These are phyloP conservation scores for Venustaconcha ellipsiformis DNA, from an alignment of 1,140 invertebrate genomes.

Conservation along the genomic window DNA sequence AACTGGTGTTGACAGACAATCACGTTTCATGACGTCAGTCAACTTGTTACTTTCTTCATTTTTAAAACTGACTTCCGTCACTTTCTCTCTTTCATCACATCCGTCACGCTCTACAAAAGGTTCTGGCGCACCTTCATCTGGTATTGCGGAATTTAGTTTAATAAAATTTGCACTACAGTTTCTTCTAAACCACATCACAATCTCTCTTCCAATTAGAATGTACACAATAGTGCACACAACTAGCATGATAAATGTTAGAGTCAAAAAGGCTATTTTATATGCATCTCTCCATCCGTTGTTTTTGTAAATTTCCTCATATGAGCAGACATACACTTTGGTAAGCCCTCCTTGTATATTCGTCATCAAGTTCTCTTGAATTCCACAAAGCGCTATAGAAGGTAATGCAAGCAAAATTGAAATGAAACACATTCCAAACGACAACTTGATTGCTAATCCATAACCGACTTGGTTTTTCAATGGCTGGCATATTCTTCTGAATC, in stretches of 20 bases:
- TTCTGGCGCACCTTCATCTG: not conserved
- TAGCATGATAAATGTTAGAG: constrained; percentile 1
- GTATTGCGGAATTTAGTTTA: not conserved
- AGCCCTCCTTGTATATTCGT: constrained; percentile 5
- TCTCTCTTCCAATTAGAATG: not conserved
- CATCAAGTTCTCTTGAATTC: constrained; percentile 1
- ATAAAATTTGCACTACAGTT: constrained; percentile 1
- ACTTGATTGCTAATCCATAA: constrained; percentile 1
- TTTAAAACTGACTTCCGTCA: no score
- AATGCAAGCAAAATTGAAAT: constrained; percentile 10
- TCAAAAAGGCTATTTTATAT: constrained; percentile 17
- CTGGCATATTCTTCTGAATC: constrained; percentile 23
- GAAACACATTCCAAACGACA: constrained; percentile 3
- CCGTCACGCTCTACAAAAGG: not conserved
- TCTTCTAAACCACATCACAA: constrained; percentile 10
- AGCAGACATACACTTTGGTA: constrained; percentile 8
- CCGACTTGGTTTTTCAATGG: constrained; percentile 23
- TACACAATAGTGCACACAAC: constrained; percentile 18
- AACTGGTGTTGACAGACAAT: no score
- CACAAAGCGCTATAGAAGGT: constrained; percentile 23
- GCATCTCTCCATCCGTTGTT: constrained; percentile 1
- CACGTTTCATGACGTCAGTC: no score
- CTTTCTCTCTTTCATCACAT: not conserved
- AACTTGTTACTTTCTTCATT: no score
- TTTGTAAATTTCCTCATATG: constrained; percentile 17